Evolutionary conservation across 2,888 invertebrate genomes (phyloP), one percentile per base, ranked within the genome.

Genomic region (Pogonocherus hispidulus): DNA sequence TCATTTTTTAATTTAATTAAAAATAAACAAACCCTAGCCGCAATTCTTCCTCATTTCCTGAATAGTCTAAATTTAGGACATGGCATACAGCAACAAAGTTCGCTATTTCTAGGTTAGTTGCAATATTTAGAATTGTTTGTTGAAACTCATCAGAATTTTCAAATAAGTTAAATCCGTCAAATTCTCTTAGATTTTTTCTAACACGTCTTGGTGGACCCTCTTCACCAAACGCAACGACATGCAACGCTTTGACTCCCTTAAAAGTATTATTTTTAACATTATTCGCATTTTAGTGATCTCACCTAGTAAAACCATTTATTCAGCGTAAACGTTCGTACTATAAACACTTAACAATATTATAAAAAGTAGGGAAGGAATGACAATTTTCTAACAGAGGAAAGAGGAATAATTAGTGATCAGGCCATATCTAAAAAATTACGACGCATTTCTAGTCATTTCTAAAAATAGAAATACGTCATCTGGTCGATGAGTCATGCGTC

Each of bases 41-140:
- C 55, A 19, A 63, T 32, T 63, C 65, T 11, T 64, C 55, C 16
- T 46, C 46, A 62, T 46, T 22, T 22, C 63, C 57, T 27, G 55
- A 47, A 32, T 67, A 70, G 37, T 70, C 59, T 44, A 70, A 52
- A 20, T 62, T 54, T 20, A 67, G 32, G 14, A 71, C 37, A 23
- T 71, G 46, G 35, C 71, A 69, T 18, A 63, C 49, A 16, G 66
- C 27, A 32, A 71, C 54, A 54, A 71, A 60, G 49, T 71, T 63
- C n/a, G 41, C 20, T 20, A 63, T 22, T 44, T 19, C 35, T 20
- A 69, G 22, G 3, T 59, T 47, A 41, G 6, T 22, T 20, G 23
- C 44, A 27, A 44, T 49, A 22, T 66, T 51, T 9, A 49, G n/a
- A 6, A 66, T 16, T 57, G 68, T 69, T 37, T 3, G 44, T 32